Conservation (phyloP, 2,113 vertebrate species). For the Phrynosoma platyrhinos region DNA sequence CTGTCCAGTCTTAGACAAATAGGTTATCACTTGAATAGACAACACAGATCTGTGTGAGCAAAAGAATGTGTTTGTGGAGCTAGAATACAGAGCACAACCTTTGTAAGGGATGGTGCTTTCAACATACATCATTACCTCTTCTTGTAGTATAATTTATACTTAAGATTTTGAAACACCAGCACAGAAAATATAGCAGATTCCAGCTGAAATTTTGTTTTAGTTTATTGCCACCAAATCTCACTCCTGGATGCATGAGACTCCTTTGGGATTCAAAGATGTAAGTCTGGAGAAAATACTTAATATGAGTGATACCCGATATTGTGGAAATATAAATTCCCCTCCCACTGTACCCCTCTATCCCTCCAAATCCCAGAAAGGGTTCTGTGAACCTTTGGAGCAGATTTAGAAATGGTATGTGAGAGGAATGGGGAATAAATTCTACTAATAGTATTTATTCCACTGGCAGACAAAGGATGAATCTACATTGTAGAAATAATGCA, state of each 20-base stretch:
- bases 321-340: neutral
- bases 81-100: neutral
- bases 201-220: neutral
- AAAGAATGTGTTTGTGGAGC: neutral
- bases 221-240: neutral
- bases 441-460: neutral
- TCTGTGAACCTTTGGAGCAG: neutral
- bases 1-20: no score
- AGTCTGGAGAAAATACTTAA: neutral
- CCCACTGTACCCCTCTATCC: neutral
- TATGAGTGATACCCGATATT: neutral
- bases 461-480: neutral
- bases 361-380: neutral
- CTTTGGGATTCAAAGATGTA: neutral
- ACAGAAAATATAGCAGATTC: neutral
- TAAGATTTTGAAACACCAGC: neutral
- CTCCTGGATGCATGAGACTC: neutral
- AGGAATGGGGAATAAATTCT: neutral
- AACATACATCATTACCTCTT: neutral
- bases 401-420: neutral
- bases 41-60: neutral
- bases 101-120: neutral
- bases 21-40: no score
- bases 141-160: neutral
- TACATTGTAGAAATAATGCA: no score